phyloP scores from a whole-genome alignment of 2,888 invertebrate species.

The Eumerus sabulonum region DNA sequence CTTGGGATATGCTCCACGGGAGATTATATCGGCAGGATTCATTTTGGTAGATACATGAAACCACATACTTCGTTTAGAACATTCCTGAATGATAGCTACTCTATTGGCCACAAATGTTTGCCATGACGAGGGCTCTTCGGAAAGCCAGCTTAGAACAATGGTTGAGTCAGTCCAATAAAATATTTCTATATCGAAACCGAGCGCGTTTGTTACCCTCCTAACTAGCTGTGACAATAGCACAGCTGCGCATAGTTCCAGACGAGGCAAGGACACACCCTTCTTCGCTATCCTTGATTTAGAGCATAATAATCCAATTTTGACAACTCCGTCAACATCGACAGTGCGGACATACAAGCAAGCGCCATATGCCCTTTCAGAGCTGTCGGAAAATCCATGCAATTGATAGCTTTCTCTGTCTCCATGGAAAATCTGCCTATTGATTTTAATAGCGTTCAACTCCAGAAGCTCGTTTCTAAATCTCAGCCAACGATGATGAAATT shows the following conservation, averaged over 20 bases:
- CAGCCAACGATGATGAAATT: constrained; percentile 47
- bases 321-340: no score
- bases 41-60: not conserved
- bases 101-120: constrained; percentile 69
- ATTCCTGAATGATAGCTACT: constrained; percentile 48
- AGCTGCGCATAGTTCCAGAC: constrained; percentile 71
- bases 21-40: constrained; percentile 29
- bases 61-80: constrained; percentile 15
- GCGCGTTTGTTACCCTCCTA: constrained; percentile 51
- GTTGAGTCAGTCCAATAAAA: constrained; percentile 70
- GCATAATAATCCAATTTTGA: no score
- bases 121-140: constrained; percentile 31
- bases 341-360: no score
- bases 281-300: no score
- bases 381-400: no score
- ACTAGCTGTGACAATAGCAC: constrained; percentile 67
- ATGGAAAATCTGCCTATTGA: not conserved
- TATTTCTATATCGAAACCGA: constrained; percentile 50
- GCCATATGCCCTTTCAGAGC: no score
- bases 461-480: no score
- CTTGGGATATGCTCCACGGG: constrained; percentile 17
- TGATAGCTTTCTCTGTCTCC: constrained; percentile 28
- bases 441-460: not conserved
- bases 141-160: constrained; percentile 65
- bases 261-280: constrained; percentile 69